Percentiles rank a stretch among this genome's conserved stretches.
These are phyloP conservation scores for Escarpia spicata DNA, from an alignment of 2,888 invertebrate genomes.

Conservation along the genomic window DNA sequence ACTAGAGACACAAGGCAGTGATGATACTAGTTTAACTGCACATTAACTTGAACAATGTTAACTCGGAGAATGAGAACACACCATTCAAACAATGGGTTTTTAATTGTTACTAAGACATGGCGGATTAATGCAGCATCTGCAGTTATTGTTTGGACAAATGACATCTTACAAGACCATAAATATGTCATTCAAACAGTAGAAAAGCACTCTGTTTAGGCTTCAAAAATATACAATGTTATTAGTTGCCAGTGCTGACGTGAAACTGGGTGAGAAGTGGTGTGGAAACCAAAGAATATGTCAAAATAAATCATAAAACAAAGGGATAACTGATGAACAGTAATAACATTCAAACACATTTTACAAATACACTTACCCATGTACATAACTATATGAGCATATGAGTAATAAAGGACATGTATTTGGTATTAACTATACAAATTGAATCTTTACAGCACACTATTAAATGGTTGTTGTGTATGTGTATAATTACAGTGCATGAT, in stretches of 20 bases:
- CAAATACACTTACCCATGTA: neutral
- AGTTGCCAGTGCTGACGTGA: neutral
- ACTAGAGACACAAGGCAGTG: neutral
- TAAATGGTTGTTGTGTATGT: neutral
- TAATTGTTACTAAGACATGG: neutral
- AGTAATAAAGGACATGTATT: neutral
- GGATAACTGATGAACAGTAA: neutral
- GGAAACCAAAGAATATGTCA: neutral
- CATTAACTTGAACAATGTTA: neutral
- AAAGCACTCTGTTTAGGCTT: neutral
- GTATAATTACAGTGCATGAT: constrained; percentile 8
- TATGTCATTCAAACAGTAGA: neutral
- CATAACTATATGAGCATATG: too few relatives aligned
- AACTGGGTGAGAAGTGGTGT: neutral
- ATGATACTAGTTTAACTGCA: neutral
- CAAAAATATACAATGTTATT: neutral
- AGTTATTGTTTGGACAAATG: neutral
- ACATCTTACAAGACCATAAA: neutral
- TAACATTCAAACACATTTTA: neutral
- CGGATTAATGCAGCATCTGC: neutral
- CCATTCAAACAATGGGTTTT: neutral
- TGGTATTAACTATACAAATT: neutral
- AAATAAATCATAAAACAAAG: constrained; percentile 21
- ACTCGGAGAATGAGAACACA: neutral
- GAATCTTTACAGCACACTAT: neutral